Conservation (phyloP, 64 coral and sea anemone genomes). For the Dendrophyllia cribrosa region DNA sequence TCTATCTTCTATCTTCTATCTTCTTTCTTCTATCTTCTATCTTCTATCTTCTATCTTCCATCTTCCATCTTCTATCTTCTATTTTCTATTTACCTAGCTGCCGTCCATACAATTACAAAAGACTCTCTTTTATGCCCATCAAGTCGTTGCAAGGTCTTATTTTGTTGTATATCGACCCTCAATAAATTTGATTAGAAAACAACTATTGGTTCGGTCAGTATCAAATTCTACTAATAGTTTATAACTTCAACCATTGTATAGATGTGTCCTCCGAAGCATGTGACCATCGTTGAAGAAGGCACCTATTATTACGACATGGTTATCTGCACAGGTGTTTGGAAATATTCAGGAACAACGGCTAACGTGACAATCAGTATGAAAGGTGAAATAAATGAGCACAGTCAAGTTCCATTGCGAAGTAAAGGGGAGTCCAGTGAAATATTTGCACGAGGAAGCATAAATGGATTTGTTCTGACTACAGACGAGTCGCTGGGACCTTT, state of each 20-base stretch:
- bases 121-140: too few species aligned
- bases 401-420: neutral
- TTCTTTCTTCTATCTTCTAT: too few species aligned
- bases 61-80: too few species aligned
- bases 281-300: neutral
- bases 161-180: too few species aligned
- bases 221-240: too few species aligned
- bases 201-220: too few species aligned
- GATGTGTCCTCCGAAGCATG: slow-evolving; percentile 19
- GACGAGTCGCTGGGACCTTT: slow-evolving; percentile 37
- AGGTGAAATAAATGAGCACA: slow-evolving; percentile 35
- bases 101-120: too few species aligned
- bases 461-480: slow-evolving; percentile 50
- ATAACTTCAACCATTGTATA: neutral
- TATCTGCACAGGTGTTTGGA: slow-evolving; percentile 54
- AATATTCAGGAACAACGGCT: slow-evolving; percentile 44
- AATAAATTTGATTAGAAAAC: too few species aligned
- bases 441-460: slow-evolving; percentile 58
- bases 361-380: slow-evolving; percentile 25
- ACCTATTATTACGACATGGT: slow-evolving; percentile 55
- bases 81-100: too few species aligned
- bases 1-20: too few species aligned
- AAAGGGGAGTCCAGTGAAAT: slow-evolving; percentile 1
- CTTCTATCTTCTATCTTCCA: too few species aligned
- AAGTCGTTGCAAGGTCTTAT: too few species aligned